phyloP scores from a whole-genome alignment of 2,888 invertebrate genomes.

The Platycnemis pennipes region DNA sequence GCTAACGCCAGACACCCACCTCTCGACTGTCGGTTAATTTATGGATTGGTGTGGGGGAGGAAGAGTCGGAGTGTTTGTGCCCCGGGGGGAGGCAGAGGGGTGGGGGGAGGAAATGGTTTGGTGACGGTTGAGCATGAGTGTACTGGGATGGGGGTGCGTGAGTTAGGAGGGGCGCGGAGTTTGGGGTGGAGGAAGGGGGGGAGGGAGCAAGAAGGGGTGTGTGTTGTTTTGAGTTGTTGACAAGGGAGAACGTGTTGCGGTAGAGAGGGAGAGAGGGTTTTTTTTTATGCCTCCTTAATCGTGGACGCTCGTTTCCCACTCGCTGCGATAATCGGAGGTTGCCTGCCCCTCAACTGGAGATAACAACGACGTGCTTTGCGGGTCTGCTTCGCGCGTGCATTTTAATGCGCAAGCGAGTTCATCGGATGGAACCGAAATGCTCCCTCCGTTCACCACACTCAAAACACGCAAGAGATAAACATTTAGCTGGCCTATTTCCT shows the following conservation, averaged over 20 bases:
- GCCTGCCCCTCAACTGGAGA: neutral
- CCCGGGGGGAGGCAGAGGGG: neutral
- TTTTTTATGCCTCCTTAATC: constrained; percentile 25
- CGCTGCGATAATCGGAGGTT: neutral
- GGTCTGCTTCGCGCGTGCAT: neutral
- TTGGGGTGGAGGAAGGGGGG: neutral
- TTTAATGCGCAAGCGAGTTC: neutral
- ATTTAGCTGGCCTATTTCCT: too few species aligned
- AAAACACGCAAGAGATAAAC: too few species aligned
- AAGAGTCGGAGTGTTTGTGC: too few species aligned
- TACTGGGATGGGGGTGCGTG: neutral
- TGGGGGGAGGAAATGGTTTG: neutral
- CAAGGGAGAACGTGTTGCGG: constrained; percentile 46
- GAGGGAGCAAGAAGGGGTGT: neutral
- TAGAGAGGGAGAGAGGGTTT: neutral
- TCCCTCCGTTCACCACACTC: neutral
- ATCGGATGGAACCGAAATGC: neutral
- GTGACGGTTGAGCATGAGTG: neutral
- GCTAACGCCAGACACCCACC: neutral
- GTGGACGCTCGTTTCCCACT: constrained; percentile 25
- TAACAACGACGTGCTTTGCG: neutral
- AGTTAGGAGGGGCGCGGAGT: neutral
- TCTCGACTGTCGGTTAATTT: constrained; percentile 31
- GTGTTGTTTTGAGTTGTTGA: constrained; percentile 54
- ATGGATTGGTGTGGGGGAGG: too few species aligned